phyloP scores from a whole-genome alignment of 2,888 invertebrate species.

The Tetheella fluctuosa region DNA sequence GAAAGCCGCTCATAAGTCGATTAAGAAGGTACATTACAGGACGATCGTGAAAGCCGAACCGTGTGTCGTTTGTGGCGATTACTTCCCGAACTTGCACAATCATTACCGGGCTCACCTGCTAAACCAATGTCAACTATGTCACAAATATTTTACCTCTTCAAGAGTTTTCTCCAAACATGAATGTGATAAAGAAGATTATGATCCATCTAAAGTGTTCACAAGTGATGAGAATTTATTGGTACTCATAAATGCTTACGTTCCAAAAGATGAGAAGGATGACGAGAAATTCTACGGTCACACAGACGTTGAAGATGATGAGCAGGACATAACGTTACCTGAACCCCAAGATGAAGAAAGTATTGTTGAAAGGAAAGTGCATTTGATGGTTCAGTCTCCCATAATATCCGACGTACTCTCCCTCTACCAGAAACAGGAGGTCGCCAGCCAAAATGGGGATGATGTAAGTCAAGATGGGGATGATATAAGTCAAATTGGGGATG shows the following conservation, averaged over 20 bases:
- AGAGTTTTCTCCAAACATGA: conserved; percentile 63
- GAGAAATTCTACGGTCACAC: conserved; percentile 72
- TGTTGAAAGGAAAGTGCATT: conserved; percentile 49
- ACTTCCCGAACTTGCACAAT: conserved; percentile 85
- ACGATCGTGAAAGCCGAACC: conserved; percentile 76
- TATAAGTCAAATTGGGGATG: conserved; percentile 6
- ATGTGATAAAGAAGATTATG: conserved; percentile 66
- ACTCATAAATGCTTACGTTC: conserved; percentile 68
- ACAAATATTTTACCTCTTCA: conserved; percentile 73
- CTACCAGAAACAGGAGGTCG: conserved; percentile 51
- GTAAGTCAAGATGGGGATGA: conserved; percentile 13
- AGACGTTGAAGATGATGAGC: conserved; percentile 60
- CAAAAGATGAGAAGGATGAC: conserved; percentile 70
- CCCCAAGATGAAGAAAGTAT: conserved; percentile 38
- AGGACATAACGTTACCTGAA: conserved; percentile 28
- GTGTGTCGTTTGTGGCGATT: conserved; percentile 84
- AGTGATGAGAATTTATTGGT: conserved; percentile 60
- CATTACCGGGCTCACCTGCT: conserved; percentile 85
- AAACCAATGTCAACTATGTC: conserved; percentile 80
- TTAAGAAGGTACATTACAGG: conserved; percentile 73
- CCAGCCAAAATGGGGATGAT: conserved; percentile 20
- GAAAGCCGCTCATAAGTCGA: conserved; percentile 65
- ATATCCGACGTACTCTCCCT: conserved; percentile 76
- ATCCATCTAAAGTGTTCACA: conserved; percentile 69
- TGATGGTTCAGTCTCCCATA: conserved; percentile 67